phyloP scores from a whole-genome alignment of 2,888 invertebrate species.

The Drosophila lutescens region DNA sequence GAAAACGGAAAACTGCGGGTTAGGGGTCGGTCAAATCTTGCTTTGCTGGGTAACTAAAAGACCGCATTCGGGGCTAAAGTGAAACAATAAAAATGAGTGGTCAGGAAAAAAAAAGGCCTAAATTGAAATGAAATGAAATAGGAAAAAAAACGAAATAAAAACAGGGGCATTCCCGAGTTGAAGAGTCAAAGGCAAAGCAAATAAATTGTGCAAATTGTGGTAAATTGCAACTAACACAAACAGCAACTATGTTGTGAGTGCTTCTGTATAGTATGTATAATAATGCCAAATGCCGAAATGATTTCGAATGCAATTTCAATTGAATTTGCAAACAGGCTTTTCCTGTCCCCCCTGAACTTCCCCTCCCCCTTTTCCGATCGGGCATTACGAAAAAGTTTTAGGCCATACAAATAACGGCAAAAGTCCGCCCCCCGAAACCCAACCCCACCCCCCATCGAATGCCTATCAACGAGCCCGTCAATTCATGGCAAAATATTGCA shows the following conservation, averaged over 20 bases:
- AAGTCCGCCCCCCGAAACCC: background rate
- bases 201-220: conserved; percentile 69
- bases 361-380: background rate
- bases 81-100: conserved; percentile 29
- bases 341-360: background rate
- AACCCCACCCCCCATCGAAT: conserved; percentile 1
- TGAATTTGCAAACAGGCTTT: conserved; percentile 54
- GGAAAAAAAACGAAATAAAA: conserved; percentile 17
- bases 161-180: conserved; percentile 54
- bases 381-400: conserved; percentile 41
- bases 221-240: conserved; percentile 45
- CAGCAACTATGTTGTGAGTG: conserved; percentile 7
- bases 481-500: conserved; percentile 47
- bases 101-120: conserved; percentile 1
- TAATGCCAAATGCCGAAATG: conserved; percentile 61
- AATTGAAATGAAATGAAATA: conserved; percentile 22
- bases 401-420: conserved; percentile 43
- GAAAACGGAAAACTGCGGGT: background rate
- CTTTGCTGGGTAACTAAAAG: background rate
- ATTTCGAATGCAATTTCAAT: conserved; percentile 69
- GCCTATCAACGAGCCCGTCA: conserved; percentile 46
- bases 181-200: conserved; percentile 63
- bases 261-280: conserved; percentile 36
- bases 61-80: conserved; percentile 17
- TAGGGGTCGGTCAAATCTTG: conserved; percentile 31